Base-by-base conservation (phyloP, 2,797 vertebrate genomes). In the Gymnopithys bicolor region DNA sequence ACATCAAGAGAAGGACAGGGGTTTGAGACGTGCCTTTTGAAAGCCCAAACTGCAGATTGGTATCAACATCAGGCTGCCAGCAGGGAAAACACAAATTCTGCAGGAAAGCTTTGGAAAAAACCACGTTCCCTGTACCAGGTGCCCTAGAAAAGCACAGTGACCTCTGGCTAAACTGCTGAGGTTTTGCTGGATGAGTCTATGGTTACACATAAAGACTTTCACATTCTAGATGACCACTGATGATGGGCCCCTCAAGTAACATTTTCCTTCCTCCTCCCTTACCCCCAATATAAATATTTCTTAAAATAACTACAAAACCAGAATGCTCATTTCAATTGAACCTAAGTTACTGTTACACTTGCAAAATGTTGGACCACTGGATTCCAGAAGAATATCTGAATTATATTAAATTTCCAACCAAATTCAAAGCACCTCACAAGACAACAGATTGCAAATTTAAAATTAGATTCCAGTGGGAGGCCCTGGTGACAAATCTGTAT, bases 381-480 rank as follows among this genome's bases (percentile, higher is more conserved):
- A 77, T 51, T 85, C 64, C 84, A 93, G 66, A 33, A 94, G 82
- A 92, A 59, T 91, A 95, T 89, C 89, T 96, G 87, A 97, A 95
- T 87, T 91, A 79, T 79, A 95, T 96, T 96, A 94, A 81, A 93
- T 97, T 95, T 90, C 52, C 92, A 96, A 96, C 95, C 96, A 97
- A 97, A 98, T 97, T 45, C 81, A 94, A 97, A 97, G 94, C 74
- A 97, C 97, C 97, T 98, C 96, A 73, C 95, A 98, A 97, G 97
- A 98, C 97, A 97, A 97, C 98, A 98, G 98, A 98, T 98, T 98
- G 98, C 94, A 94, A 90, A 97, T 97, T 95, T 97, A 98, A 98
- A 98, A 98, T 98, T 98, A 98, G 98, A 97, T 95, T 97, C 94
- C 95, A 90, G 98, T 98, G 97, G 98, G 98, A 98, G 97, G 98